These are phyloP conservation scores for Stichopus horrens DNA, from an alignment of 53 echinoderm and acorn worm species.

Conservation along the genomic window DNA sequence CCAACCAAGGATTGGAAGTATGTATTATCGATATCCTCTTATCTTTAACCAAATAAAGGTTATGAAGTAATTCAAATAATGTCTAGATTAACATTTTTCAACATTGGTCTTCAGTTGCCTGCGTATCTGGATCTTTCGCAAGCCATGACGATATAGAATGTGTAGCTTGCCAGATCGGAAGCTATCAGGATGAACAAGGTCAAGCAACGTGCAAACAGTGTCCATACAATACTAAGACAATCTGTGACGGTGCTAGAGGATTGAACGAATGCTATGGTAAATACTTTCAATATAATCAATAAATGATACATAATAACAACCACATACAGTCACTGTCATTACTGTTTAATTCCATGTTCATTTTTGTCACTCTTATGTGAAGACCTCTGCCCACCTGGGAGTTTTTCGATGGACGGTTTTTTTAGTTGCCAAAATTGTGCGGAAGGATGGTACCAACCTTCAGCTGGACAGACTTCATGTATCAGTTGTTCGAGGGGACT, in stretches of 20 bases:
- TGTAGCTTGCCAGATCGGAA: slow-evolving; percentile 55
- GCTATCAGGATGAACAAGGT: slow-evolving; percentile 62
- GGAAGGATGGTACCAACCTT: slow-evolving; percentile 59
- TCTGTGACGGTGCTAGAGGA: slow-evolving; percentile 53
- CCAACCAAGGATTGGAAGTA: too few species aligned
- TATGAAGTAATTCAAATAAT: too few species aligned
- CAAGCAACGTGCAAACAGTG: slow-evolving; percentile 49
- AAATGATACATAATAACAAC: too few species aligned
- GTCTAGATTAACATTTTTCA: not conserved
- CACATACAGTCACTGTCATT: too few species aligned
- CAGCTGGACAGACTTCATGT: slow-evolving; percentile 50
- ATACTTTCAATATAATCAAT: not conserved
- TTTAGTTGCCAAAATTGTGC: slow-evolving; percentile 60
- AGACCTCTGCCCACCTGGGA: slow-evolving; percentile 64
- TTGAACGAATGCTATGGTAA: slow-evolving; percentile 58
- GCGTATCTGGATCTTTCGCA: slow-evolving; percentile 63
- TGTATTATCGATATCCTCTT: too few species aligned
- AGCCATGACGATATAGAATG: slow-evolving; percentile 45
- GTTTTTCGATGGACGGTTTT: slow-evolving; percentile 56
- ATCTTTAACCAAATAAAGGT: too few species aligned
- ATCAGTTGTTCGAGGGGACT: slow-evolving; percentile 55
- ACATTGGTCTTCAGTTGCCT: slow-evolving; percentile 50
- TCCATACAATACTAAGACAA: slow-evolving; percentile 60
- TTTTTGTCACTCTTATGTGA: too few species aligned
- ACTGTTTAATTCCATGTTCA: too few species aligned